Evolutionary conservation across 2,888 invertebrate species (phyloP), one percentile per base, ranked within the genome.

Genomic region (Lucinisca nassula): DNA sequence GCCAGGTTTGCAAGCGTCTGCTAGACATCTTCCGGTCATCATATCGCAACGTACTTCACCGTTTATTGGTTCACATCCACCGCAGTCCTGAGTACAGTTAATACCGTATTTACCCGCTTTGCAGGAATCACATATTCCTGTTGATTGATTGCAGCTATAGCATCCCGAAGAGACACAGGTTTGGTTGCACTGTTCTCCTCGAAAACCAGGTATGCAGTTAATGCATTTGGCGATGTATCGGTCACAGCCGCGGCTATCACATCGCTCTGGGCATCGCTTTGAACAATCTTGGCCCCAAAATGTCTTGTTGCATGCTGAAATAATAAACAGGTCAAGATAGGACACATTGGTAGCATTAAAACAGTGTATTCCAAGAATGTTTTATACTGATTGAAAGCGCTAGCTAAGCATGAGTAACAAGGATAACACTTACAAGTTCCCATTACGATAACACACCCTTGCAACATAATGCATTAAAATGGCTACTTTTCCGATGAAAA

Each of bases 21-120:
- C 35, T 1, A 74, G 3, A 32, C 90, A 90, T 21, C 67, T n/a
- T 0, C 85, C 90, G 17, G 67, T 79, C 17, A 37, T 70, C 58
- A 85, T 87, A 24, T 86, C 79, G 55, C 90, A 90, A 8, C 49
- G 58, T 27, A 86, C 74, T 1, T 38, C 45, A 6, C 88, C 87
- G 49, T 81, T 73, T 0, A 8, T 27, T 14, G 70, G 67, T 17
- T 72, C 79, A 51, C 90, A 90, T 21, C 12, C 38, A 0, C 87
- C 85, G 55, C 90, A 90, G 6, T 79, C 74, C 2, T 45, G 10
- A 0, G 81, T 74, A 55, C 90, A 90, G 30, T 72, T 73, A 4
- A 37, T 55, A 21, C 85, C 90, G 32, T 77, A 84, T 49, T 77
- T 79, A 0, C 85, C 87, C n/a, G 77, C 38, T 10, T 55, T 38